Percentiles rank a stretch among this genome's conserved stretches.
Conservation (phyloP, 2,113 vertebrate species). For the Platysteira castanea region DNA sequence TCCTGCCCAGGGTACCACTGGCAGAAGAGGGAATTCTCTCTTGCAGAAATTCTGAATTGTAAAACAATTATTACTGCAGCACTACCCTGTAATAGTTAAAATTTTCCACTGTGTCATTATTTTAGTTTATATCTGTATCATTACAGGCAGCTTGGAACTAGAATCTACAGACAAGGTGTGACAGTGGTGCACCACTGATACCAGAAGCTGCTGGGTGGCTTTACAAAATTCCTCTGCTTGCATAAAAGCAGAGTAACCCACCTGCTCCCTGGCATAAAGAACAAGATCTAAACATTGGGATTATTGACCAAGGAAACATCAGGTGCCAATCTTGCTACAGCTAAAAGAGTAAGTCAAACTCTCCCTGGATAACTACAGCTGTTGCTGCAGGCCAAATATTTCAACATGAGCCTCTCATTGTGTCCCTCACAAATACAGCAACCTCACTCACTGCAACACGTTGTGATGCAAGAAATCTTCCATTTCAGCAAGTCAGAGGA, state of each 20-base stretch:
- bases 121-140: background rate
- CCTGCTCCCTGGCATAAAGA: background rate
- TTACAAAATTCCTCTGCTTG: background rate
- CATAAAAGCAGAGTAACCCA: background rate
- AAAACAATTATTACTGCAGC: background rate
- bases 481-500: background rate
- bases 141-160: background rate
- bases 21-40: background rate
- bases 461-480: background rate
- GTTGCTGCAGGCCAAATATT: background rate
- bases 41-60: background rate
- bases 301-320: background rate
- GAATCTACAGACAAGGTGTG: background rate
- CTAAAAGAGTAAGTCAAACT: background rate
- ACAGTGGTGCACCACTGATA: background rate
- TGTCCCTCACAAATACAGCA: background rate
- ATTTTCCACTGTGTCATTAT: background rate
- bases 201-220: background rate
- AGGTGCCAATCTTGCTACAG: background rate
- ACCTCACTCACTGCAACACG: background rate
- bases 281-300: background rate
- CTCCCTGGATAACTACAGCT: background rate
- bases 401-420: background rate
- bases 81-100: fast-evolving
- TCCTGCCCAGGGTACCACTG: background rate